phyloP scores from a whole-genome alignment of 2,113 vertebrate species.

The Poecilia latipinna region DNA sequence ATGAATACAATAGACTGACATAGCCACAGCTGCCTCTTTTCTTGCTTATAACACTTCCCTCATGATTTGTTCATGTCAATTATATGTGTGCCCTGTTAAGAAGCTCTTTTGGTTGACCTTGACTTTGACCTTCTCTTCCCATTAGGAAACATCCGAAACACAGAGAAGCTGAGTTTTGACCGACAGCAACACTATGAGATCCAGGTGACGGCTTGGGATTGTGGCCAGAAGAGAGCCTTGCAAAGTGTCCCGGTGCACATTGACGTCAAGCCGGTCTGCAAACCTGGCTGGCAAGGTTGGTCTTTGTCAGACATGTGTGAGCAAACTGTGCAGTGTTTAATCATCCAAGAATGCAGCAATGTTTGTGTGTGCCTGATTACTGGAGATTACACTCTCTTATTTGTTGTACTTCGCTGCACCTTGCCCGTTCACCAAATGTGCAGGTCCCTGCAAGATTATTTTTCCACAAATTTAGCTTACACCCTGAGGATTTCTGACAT shows the following conservation, averaged over 20 bases:
- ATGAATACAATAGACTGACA: too few species aligned
- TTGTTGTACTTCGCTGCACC: not conserved
- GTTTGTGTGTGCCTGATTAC: constrained; percentile 13
- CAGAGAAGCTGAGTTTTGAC: constrained; percentile 92
- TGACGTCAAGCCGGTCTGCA: constrained; percentile 94
- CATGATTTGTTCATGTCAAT: not conserved
- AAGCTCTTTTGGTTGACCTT: constrained; percentile 1
- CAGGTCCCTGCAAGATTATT: not conserved
- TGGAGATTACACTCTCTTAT: constrained; percentile 12
- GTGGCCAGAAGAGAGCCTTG: constrained; percentile 90
- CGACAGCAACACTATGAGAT: constrained; percentile 90
- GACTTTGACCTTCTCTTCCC: constrained; percentile 7
- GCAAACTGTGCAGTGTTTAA: not conserved
- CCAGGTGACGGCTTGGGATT: constrained; percentile 94
- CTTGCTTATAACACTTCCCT: not conserved
- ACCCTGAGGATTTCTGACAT: too few species aligned
- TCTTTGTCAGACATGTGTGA: not conserved
- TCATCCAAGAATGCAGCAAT: constrained; percentile 17
- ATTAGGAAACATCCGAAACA: constrained; percentile 95
- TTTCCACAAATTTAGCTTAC: too few species aligned
- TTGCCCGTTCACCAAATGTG: not conserved
- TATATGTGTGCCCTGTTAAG: not conserved
- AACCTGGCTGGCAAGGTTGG: constrained; percentile 97
- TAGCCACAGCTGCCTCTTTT: too few species aligned
- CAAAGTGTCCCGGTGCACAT: constrained; percentile 88